Conservation (phyloP, 2,113 vertebrate species). For the Lycaon pictus region DNA sequence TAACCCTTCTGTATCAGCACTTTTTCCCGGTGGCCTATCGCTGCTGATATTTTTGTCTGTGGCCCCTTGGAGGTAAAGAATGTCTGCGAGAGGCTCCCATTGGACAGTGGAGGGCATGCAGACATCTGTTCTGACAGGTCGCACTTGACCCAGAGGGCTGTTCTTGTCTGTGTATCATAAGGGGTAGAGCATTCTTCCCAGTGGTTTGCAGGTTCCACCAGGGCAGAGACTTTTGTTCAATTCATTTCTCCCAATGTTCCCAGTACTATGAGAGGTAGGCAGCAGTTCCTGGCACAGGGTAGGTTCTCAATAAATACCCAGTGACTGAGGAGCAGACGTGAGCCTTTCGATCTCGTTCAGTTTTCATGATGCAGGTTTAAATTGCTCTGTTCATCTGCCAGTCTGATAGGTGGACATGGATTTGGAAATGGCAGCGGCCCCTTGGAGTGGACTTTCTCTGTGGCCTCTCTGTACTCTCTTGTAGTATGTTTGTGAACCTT, state of each 20-base stretch:
- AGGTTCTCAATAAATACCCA: neutral
- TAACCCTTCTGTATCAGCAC: neutral
- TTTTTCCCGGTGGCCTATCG: neutral
- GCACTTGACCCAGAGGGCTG: neutral
- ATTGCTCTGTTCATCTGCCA: neutral
- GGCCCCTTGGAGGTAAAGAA: neutral
- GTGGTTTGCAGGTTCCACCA: fast-evolving
- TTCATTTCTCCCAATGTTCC: neutral
- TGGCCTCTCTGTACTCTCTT: neutral
- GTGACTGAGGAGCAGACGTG: neutral
- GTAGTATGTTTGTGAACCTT: neutral
- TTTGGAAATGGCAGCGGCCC: neutral
- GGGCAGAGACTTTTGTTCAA: neutral
- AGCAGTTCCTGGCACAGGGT: neutral
- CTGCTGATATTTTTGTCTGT: constrained; percentile 45
- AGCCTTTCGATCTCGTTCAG: neutral
- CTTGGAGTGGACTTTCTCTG: neutral
- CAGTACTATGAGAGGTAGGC: neutral
- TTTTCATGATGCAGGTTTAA: neutral
- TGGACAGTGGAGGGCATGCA: neutral
- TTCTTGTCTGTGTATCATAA: neutral
- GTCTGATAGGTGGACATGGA: neutral
- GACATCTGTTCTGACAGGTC: neutral
- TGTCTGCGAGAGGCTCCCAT: neutral
- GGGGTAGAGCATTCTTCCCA: neutral